Percentiles rank a stretch among this genome's conserved stretches.
These are phyloP conservation scores for Falco columbarius DNA, from an alignment of 2,797 vertebrate genomes.

Conservation along the genomic window DNA sequence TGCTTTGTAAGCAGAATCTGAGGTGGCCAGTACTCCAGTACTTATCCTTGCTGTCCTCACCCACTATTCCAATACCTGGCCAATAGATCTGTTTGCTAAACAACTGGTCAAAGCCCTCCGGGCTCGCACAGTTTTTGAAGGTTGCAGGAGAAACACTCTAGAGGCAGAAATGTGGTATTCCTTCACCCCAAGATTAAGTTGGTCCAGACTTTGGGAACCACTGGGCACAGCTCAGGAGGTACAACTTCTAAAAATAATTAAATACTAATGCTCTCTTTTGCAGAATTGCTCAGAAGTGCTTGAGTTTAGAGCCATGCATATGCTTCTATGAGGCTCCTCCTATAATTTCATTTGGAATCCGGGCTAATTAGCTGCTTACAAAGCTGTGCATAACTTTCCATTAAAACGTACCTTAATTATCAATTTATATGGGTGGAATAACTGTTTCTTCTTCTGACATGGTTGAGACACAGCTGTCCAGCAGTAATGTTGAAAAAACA, in stretches of 20 bases:
- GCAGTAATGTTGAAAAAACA: constrained; percentile 90
- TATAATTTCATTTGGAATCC: not conserved
- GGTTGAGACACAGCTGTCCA: constrained; percentile 55
- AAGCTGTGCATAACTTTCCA: not conserved
- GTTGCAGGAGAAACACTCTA: not conserved
- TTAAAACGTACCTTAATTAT: constrained; percentile 84
- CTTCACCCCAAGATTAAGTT: not conserved
- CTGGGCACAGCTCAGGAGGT: not conserved
- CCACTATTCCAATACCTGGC: not conserved
- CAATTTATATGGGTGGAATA: constrained; percentile 83
- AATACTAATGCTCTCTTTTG: not conserved
- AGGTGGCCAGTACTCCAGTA: not conserved
- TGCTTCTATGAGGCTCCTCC: not conserved
- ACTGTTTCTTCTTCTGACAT: constrained; percentile 24
- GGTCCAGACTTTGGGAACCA: not conserved
- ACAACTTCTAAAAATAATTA: not conserved
- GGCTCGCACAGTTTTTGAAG: not conserved
- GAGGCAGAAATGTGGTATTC: not conserved
- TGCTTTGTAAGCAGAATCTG: not conserved
- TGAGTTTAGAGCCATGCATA: not conserved
- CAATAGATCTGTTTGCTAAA: not conserved
- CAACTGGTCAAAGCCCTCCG: not conserved
- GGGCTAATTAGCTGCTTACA: not conserved
- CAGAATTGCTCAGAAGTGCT: not conserved
- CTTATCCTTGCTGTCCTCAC: not conserved